Evolutionary conservation across 2,888 invertebrate species (phyloP).

Genomic region (Xylota segnis): DNA sequence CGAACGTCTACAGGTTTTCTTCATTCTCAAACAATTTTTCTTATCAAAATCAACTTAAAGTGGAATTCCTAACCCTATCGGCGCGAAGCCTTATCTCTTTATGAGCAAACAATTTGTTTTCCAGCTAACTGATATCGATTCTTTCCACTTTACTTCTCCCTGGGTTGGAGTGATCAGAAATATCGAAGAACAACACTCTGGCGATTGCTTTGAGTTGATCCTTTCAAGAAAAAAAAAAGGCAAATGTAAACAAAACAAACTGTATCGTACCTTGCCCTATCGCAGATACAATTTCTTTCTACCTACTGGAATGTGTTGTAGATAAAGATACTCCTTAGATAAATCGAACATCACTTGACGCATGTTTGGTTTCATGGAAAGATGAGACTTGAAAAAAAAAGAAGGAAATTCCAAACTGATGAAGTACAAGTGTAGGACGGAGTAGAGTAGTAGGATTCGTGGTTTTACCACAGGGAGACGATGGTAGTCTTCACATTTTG

Average conservation of each 20-base stretch:
- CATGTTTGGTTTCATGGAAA: neutral
- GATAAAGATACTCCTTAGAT: conserved; percentile 9
- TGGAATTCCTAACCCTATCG: conserved; percentile 19
- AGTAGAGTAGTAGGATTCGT: no score
- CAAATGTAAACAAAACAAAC: neutral
- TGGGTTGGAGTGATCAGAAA: neutral
- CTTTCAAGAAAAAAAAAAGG: conserved; percentile 5
- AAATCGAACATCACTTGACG: neutral
- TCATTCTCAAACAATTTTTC: neutral
- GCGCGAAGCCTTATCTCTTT: conserved; percentile 38
- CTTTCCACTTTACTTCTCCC: neutral
- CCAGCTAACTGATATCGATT: conserved; percentile 33
- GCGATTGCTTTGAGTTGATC: conserved; percentile 18
- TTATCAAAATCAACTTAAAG: conserved; percentile 23
- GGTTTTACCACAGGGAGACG: no score
- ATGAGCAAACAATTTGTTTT: conserved; percentile 58
- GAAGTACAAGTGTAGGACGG: neutral
- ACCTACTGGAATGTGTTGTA: neutral
- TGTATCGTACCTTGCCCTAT: neutral
- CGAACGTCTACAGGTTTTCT: neutral
- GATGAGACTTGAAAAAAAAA: no score
- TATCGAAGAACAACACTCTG: neutral
- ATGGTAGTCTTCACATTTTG: no score
- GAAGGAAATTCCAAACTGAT: neutral
- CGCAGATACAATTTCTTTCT: neutral